phyloP scores from a whole-genome alignment of 2,888 invertebrate species.

The Hyposoter dolosus region DNA sequence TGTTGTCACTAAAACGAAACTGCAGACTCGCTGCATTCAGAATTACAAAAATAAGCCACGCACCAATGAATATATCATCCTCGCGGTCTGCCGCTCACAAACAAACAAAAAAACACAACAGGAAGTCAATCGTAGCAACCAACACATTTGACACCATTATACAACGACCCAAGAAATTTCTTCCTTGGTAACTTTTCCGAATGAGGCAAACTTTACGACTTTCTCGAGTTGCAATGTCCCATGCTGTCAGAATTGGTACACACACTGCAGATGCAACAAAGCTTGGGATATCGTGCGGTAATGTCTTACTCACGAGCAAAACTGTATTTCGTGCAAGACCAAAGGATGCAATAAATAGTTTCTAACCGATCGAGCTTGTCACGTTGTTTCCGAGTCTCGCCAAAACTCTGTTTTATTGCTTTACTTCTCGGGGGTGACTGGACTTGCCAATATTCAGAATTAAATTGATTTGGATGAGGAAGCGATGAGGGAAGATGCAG shows the following conservation, averaged over 20 bases:
- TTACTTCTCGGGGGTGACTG: conserved; percentile 10
- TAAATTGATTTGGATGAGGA: background rate
- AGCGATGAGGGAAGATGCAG: background rate
- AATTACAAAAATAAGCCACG: conserved; percentile 1
- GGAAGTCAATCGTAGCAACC: background rate
- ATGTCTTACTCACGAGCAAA: background rate
- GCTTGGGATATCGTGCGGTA: background rate
- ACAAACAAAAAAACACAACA: background rate
- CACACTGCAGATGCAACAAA: background rate
- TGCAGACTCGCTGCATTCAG: background rate
- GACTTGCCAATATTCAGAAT: conserved; percentile 13
- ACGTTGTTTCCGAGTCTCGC: background rate
- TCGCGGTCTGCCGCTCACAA: conserved; percentile 6
- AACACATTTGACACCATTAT: conserved; percentile 40
- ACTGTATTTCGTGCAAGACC: background rate
- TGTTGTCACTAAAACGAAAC: conserved; percentile 25
- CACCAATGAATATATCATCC: background rate
- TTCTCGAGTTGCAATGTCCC: conserved; percentile 23
- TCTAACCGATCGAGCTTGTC: background rate
- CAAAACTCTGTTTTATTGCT: conserved; percentile 26
- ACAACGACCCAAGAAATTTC: conserved; percentile 38
- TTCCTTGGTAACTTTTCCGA: conserved; percentile 13
- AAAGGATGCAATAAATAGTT: conserved; percentile 24
- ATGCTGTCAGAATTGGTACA: conserved; percentile 9
- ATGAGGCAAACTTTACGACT: conserved; percentile 57